A percentile compares a stretch with the other conserved stretches of the same genome.
phyloP scores from a whole-genome alignment of 2,797 vertebrate genomes.

The Gorsachius magnificus region DNA sequence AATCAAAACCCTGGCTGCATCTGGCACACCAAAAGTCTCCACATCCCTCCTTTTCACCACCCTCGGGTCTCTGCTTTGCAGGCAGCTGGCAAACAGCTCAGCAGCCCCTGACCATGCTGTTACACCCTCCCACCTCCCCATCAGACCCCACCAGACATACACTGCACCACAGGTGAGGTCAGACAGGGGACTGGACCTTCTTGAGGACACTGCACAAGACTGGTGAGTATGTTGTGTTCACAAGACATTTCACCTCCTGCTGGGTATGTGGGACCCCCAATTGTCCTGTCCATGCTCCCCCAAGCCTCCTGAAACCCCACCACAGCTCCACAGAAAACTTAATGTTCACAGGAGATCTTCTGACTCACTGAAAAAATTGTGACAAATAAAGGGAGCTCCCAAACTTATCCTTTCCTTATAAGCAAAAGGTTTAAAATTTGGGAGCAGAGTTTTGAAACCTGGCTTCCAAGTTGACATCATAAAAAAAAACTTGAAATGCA shows the following conservation, averaged over 20 bases:
- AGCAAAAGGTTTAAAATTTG: neutral
- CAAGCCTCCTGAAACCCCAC: neutral
- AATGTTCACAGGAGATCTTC: neutral
- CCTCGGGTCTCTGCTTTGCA: neutral
- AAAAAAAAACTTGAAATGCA: neutral
- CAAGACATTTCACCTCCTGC: rapidly evolving
- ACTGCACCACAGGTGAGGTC: neutral
- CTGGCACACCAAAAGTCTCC: neutral
- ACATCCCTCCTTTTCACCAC: rapidly evolving
- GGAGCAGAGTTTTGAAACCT: neutral
- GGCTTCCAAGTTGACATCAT: neutral
- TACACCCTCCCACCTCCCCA: neutral
- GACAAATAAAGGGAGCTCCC: neutral
- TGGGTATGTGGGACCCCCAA: neutral
- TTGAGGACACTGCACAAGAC: rapidly evolving
- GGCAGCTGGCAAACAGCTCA: neutral
- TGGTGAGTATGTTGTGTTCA: rapidly evolving
- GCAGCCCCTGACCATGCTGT: neutral
- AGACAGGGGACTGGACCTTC: neutral
- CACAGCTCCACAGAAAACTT: rapidly evolving
- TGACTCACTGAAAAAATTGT: neutral
- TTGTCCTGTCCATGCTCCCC: rapidly evolving
- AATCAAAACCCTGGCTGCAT: neutral
- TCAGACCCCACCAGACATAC: neutral
- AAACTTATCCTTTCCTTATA: neutral